These are phyloP conservation scores for Odontophorus gujanensis DNA, from an alignment of 2,113 vertebrate species.

Conservation along the genomic window DNA sequence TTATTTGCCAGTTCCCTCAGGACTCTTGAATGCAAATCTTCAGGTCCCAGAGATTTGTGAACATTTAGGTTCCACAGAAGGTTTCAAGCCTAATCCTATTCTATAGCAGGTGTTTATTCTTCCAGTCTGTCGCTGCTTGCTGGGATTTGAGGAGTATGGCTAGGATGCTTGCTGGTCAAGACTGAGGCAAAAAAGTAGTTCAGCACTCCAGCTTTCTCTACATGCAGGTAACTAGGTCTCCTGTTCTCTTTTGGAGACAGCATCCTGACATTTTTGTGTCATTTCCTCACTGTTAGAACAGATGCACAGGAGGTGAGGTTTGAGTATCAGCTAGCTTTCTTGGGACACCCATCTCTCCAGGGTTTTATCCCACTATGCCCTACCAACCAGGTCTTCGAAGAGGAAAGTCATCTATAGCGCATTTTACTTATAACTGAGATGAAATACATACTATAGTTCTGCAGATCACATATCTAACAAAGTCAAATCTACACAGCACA, in stretches of 20 bases:
- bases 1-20: no score
- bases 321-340: no score
- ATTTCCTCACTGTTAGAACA: neutral
- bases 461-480: neutral
- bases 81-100: neutral
- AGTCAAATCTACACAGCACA: neutral
- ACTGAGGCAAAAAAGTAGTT: neutral
- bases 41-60: no score
- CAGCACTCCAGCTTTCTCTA: neutral
- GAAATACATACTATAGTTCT: accelerated
- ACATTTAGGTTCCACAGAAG: neutral
- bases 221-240: neutral
- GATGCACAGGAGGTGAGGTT: no score
- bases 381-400: neutral
- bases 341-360: no score
- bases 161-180: neutral
- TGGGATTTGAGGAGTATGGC: neutral
- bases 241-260: neutral
- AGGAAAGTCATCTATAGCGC: neutral
- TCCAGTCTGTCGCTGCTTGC: neutral
- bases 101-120: neutral
- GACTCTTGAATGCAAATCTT: no score
- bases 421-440: neutral
- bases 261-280: neutral
- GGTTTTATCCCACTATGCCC: neutral